phyloP scores from a whole-genome alignment of 2,888 invertebrate species.

The Darwinula stevensoni region DNA sequence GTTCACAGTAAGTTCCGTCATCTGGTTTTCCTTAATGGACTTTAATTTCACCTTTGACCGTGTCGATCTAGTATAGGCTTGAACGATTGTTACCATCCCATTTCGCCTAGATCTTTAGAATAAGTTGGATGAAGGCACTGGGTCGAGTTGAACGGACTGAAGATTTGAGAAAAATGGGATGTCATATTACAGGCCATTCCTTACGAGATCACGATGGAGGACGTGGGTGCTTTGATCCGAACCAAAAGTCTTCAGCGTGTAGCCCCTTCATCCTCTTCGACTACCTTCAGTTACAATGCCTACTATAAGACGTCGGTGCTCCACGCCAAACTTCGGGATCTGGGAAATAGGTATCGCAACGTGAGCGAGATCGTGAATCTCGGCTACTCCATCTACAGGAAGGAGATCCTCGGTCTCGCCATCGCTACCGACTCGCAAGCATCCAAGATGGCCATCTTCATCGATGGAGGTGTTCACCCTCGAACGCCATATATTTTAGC shows the following conservation, averaged over 20 bases:
- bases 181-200: not conserved
- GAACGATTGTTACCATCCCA: too few species aligned
- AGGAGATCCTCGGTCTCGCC: not conserved
- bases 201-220: not conserved
- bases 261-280: not conserved
- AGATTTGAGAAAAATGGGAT: too few species aligned
- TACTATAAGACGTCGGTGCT: not conserved
- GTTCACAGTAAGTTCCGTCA: too few species aligned
- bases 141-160: too few species aligned
- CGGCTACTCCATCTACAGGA: not conserved
- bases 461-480: slow-evolving; percentile 21
- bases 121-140: too few species aligned
- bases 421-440: not conserved
- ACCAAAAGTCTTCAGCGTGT: not conserved
- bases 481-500: too few species aligned
- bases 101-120: too few species aligned
- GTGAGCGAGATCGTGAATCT: not conserved
- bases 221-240: not conserved
- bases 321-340: not conserved
- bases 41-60: too few species aligned
- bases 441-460: slow-evolving; percentile 16
- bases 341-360: not conserved
- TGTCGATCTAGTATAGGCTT: too few species aligned
- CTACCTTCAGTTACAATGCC: not conserved
- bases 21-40: too few species aligned